Evolutionary conservation across 2,888 invertebrate species (phyloP), one percentile per base, ranked within the genome.

Genomic region (Andrena flavipes): DNA sequence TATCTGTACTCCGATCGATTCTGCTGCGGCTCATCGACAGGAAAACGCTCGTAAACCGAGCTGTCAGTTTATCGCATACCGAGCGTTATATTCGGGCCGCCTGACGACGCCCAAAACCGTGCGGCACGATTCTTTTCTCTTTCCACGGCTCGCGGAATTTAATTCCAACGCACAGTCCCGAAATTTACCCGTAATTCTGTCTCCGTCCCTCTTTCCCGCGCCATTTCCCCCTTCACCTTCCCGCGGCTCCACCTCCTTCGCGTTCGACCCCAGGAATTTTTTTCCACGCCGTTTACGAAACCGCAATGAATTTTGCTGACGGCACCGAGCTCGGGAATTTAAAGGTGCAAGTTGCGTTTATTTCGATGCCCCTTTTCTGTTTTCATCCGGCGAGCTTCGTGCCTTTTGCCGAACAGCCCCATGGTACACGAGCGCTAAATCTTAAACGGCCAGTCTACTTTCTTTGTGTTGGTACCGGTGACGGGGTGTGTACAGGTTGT

Each of bases 181-280:
- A 85, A 86, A 86, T 85, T 84, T 77, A 81, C 76, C 74, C 71
- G 74, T 80, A 86, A 86, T 83, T 80, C 82, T 67, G 70, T 60
- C 64, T 33, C 71, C 35, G 42, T 2, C 33, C 16, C 30, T 13
- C 2, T n/a, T 30, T 2, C 16, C 20, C 20, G 6, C 5, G 26
- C 2, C n/a, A 13, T 13, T 13, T 23, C 20, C 63, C 33, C 23
- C 48, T 7, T 48, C 2, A 75, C 76, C 76, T 68, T 48, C 8
- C 16, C 70, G 51, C 59, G 60, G 13, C 82, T 84, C 85, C 84
- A 85, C 81, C 87, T 87, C 72, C 87, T 87, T 84, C 79, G 84
- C 84, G 84, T 87, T 87, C 85, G 81, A 84, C 72, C 87, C 69
- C 70, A 69, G 54, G 65, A 81, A 84, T 75, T 85, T 87, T 80